Base-by-base conservation (phyloP, 2,113 vertebrate genomes). In the Zosterops hypoxanthus region DNA sequence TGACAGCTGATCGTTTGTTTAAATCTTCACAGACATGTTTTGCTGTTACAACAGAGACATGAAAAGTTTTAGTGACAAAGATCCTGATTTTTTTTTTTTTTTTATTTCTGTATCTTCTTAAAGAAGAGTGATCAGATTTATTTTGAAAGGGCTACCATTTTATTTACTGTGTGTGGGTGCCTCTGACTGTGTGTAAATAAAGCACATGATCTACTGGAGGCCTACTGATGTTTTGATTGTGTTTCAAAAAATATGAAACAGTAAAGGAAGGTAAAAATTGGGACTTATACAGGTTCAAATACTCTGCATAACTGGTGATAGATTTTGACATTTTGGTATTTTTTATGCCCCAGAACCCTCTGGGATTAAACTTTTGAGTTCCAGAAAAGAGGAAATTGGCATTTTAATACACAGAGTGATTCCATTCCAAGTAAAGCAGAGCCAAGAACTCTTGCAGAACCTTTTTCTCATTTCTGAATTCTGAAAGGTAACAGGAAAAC, bases 21-120 rank as follows among this genome's bases (percentile, higher is more conserved):
- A 87, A 92, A 94, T 92, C 88, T 96, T 97, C 33, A 88, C 33
- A 88, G 59, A 95, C 69, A 28, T 56, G 92, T 82, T 97, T 96
- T 97, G 69, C 76, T 65, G 28, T 91, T 94, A 82, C 63, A 95
- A 86, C 20, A 65, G 86, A 91, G 82, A 82, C 66, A 90, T 59
- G 53, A 91, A 95, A 94, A 95, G 42, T 94, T 96, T 92, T 87
- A 52, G 60, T 91, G 83, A 72, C 61, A 85, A 50, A 71, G 41
- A 93, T 39, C 63, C 31, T 63, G 64, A 33, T 80, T 61, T 44
- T n/a, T 31, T 55, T 92, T 49, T 49, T 49, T 92, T 49, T 31
- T 79, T 85, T 33, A 63, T 90, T 87, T 73, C 22, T 63, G 3
- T 64, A 56, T 46, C 53, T 94, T 71, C 39, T 21, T 85, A 70